phyloP scores from a whole-genome alignment of 2,888 invertebrate species.

The Athrips mouffetella region DNA sequence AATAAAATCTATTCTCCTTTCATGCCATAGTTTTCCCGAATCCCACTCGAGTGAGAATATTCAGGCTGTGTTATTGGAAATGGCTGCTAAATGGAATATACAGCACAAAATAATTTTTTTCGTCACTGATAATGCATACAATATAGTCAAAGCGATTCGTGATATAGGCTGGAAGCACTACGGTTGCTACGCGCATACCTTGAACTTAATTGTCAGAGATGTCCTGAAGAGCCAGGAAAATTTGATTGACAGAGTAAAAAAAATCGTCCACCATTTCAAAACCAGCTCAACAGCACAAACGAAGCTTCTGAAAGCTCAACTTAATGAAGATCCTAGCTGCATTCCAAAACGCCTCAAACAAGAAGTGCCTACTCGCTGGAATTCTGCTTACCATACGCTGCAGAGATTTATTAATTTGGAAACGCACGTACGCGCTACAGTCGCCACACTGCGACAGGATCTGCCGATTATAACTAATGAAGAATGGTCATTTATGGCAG shows the following conservation, averaged over 20 bases:
- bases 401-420: conserved; percentile 19
- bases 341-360: conserved; percentile 22
- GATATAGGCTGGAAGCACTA: conserved; percentile 24
- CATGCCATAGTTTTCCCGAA: conserved; percentile 21
- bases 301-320: conserved; percentile 21
- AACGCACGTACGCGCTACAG: conserved; percentile 10
- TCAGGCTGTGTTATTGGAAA: conserved; percentile 21
- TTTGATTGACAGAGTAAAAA: conserved; percentile 16
- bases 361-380: conserved; percentile 26
- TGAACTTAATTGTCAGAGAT: conserved; percentile 18
- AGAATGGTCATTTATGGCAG: conserved; percentile 15
- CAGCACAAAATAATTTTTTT: conserved; percentile 24
- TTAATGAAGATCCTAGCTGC: neutral
- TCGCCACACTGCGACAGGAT: conserved; percentile 13
- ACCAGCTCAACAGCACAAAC: conserved; percentile 18
- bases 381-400: conserved; percentile 21
- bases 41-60: conserved; percentile 31
- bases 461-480: conserved; percentile 18
- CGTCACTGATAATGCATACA: conserved; percentile 28
- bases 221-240: conserved; percentile 14
- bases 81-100: conserved; percentile 17
- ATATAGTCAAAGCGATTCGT: conserved; percentile 25
- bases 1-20: conserved; percentile 27
- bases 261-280: conserved; percentile 17
- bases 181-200: conserved; percentile 20